Evolutionary conservation across 1,140 invertebrate genomes (phyloP).

Genomic region (Lepidotrigona ventralis): DNA sequence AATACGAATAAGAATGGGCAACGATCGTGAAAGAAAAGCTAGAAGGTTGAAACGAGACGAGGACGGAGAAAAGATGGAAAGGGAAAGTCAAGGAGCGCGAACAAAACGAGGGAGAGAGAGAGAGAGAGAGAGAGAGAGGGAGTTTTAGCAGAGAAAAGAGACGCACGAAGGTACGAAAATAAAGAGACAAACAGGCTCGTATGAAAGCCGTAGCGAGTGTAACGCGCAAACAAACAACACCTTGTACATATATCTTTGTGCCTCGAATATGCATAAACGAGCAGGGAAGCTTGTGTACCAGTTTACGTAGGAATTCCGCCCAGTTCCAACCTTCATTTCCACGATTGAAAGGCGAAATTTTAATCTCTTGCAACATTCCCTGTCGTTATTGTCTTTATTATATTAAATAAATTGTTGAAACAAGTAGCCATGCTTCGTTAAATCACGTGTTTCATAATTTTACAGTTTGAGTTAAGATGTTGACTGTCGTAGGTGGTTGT

Average conservation of each 20-base stretch:
- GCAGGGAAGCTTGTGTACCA: not conserved
- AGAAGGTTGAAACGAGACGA: no score
- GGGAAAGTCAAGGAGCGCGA: not conserved
- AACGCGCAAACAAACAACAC: constrained; percentile 2
- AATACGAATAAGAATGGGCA: not conserved
- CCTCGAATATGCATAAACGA: not conserved
- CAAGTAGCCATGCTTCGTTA: not conserved
- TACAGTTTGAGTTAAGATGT: no score
- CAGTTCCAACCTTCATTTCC: not conserved
- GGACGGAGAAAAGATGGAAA: not conserved
- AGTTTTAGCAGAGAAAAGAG: not conserved
- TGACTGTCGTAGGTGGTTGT: no score
- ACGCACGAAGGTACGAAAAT: not conserved
- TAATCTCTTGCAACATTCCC: not conserved
- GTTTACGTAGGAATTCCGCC: not conserved
- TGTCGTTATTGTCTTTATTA: no score
- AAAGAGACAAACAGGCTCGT: constrained; percentile 4
- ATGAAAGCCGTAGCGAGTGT: constrained; percentile 13
- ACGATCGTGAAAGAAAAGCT: constrained; percentile 2
- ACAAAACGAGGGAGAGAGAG: not conserved
- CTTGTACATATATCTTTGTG: not conserved
- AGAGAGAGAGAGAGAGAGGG: no score
- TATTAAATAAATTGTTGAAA: not conserved
- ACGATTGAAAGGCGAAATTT: not conserved
- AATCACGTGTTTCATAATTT: no score